A percentile compares a stretch with the other conserved stretches of the same genome.
phyloP scores from a whole-genome alignment of 2,888 invertebrate genomes.

The Uropetala carovei region DNA sequence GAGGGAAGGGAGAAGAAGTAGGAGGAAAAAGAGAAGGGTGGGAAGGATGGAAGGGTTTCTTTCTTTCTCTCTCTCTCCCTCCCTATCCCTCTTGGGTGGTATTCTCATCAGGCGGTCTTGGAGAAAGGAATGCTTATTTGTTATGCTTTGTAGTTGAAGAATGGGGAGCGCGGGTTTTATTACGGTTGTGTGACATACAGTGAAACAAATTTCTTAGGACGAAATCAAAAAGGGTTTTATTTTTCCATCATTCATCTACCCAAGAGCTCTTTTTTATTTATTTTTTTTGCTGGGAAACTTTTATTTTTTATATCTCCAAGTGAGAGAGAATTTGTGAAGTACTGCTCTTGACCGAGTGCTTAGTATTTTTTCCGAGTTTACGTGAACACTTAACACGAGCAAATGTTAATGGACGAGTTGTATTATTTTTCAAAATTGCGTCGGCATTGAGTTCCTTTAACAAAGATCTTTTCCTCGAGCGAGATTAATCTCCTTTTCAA shows the following conservation, averaged over 20 bases:
- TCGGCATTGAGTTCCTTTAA: too few relatives aligned
- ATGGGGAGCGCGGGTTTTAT: neutral
- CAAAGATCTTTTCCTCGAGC: too few relatives aligned
- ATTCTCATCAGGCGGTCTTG: slow-evolving; percentile 27
- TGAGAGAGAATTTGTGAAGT: too few relatives aligned
- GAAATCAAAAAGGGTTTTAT: neutral
- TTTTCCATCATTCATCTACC: neutral
- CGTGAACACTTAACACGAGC: too few relatives aligned
- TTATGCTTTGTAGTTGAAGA: slow-evolving; percentile 19
- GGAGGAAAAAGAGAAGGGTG: neutral
- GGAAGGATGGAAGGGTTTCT: neutral
- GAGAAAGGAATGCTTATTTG: neutral
- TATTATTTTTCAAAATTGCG: too few relatives aligned
- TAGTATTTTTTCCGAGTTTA: too few relatives aligned
- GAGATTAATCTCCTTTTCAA: too few relatives aligned
- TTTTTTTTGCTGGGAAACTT: too few relatives aligned
- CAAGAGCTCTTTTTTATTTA: neutral
- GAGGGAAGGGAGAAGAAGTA: neutral
- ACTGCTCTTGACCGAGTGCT: too few relatives aligned
- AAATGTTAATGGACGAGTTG: too few relatives aligned
- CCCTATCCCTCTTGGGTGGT: neutral
- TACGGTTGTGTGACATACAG: neutral
- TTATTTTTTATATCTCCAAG: neutral
- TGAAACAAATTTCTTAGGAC: neutral
- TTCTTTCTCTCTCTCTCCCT: neutral